Evolutionary conservation across 1,140 invertebrate species (phyloP).

Genomic region (Glossosoma conforme): DNA sequence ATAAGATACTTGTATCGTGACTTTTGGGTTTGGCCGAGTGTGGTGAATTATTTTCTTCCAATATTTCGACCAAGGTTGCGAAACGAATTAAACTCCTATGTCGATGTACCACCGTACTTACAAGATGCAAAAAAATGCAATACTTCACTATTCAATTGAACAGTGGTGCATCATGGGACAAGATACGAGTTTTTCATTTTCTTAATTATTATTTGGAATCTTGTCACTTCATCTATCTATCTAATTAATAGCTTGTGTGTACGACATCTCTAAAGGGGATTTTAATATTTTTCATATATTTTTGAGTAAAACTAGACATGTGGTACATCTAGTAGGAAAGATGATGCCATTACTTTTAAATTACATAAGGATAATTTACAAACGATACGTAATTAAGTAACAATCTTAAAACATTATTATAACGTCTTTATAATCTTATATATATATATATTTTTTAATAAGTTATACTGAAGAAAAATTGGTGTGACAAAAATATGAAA

Average conservation of each 20-base stretch:
- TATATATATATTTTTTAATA: neutral
- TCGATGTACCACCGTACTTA: too few relatives aligned
- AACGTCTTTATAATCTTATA: conserved; percentile 11
- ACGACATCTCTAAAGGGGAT: neutral
- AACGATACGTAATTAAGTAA: conserved; percentile 11
- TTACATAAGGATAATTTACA: neutral
- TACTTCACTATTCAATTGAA: too few relatives aligned
- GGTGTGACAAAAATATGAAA: neutral
- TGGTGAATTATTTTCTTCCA: too few relatives aligned
- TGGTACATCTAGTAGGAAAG: neutral
- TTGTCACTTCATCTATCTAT: too few relatives aligned
- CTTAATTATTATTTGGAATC: neutral
- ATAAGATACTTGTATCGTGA: too few relatives aligned
- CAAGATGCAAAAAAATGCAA: too few relatives aligned
- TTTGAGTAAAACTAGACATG: neutral
- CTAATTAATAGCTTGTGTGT: conserved; percentile 7
- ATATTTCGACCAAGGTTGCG: too few relatives aligned
- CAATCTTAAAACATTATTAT: conserved; percentile 24
- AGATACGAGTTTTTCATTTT: conserved; percentile 1
- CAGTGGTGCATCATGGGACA: too few relatives aligned
- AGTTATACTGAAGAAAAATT: neutral
- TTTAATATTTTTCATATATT: neutral
- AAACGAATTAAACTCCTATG: too few relatives aligned
- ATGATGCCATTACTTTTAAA: neutral
- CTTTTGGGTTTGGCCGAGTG: too few relatives aligned